Percentiles rank a stretch among this genome's conserved stretches.
phyloP scores from a whole-genome alignment of 2,888 invertebrate genomes.

The Synanthedon formicaeformis region DNA sequence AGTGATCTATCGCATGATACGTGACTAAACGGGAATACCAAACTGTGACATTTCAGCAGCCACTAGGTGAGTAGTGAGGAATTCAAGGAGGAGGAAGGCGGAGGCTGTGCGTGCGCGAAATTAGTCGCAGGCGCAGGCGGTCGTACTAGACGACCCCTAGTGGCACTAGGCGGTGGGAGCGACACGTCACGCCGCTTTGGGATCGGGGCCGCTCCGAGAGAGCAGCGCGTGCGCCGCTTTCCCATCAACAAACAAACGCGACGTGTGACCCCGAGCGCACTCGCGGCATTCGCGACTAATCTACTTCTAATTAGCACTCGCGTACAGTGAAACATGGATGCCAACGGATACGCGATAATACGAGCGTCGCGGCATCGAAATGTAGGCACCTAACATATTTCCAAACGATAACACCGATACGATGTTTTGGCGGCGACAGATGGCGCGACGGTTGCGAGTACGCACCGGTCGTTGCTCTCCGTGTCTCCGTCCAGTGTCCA shows the following conservation, averaged over 20 bases:
- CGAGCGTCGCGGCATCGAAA: no score
- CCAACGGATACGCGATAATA: no score
- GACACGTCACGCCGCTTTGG: constrained; percentile 22
- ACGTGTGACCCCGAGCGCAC: background rate
- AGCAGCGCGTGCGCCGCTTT: constrained; percentile 25
- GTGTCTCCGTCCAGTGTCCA: no score
- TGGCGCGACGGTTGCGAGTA: constrained; percentile 9
- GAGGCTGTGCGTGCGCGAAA: background rate
- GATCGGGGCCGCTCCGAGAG: constrained; percentile 17
- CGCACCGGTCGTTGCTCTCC: constrained; percentile 38
- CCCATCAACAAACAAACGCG: constrained; percentile 12
- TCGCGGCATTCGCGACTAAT: background rate
- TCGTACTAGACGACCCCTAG: background rate
- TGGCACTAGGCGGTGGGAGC: constrained; percentile 4
- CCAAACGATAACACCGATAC: no score
- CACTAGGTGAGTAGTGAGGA: background rate
- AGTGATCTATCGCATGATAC: constrained; percentile 13
- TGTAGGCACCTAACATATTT: no score
- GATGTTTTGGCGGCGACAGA: background rate
- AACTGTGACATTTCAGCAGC: background rate
- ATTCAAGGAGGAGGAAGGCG: constrained; percentile 4
- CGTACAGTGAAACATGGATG: no score
- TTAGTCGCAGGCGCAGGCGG: no score
- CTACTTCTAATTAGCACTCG: no score
- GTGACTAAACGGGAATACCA: background rate